Base-by-base conservation (phyloP, 2,113 vertebrate species). In the Semicossyphus pulcher region DNA sequence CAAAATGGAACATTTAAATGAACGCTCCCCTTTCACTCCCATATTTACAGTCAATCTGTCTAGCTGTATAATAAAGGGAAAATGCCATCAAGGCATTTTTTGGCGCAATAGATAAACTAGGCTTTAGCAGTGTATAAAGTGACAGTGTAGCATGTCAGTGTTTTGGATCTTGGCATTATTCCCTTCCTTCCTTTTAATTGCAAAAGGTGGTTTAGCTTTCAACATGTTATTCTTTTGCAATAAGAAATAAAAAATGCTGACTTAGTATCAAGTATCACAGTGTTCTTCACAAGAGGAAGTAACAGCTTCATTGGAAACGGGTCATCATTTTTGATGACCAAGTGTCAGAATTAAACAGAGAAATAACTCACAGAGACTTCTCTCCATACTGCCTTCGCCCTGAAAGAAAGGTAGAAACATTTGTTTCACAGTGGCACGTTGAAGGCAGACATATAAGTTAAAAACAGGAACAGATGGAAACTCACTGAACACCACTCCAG, bases 401-500 rank as follows among this genome's bases (percentile, higher is more conserved):
- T 92, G 57, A 51, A 90, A 80, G 28, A 1, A 68, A 8, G 49
- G 4, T 2, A 32, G 68, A 76, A 47, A 41, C 14, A 14, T 57
- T 20, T 32, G 45, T 39, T 39, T 1, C n/a, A 26, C 7, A 20
- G 42, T 2, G 31, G 0, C 2, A 52, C 14, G n/a, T 2, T 54
- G 3, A n/a, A 68, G 28, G 20, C 3, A 39, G 11, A 8, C 51
- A 31, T 15, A 56, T 0, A 1, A 49, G 25, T 34, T 25, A 25
- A 66, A 62, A 76, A 39, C 8, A n/a, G 4, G 0, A 44, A 18
- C 49, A 20, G 1, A 5, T 20, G 4, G 3, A 28, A 9, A 36
- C 91, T 90, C 53, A 93, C 92, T 81, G 74, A 60, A 67, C 12
- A 82, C 1, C 3, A 78, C 54, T 73, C 90, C 90, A 49, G 70